Percentiles rank a stretch among this genome's conserved stretches.
Evolutionary conservation across 35 echinoderm and acorn worm genomes (phyloP).

Genomic region (Strongylocentrotus purpuratus): DNA sequence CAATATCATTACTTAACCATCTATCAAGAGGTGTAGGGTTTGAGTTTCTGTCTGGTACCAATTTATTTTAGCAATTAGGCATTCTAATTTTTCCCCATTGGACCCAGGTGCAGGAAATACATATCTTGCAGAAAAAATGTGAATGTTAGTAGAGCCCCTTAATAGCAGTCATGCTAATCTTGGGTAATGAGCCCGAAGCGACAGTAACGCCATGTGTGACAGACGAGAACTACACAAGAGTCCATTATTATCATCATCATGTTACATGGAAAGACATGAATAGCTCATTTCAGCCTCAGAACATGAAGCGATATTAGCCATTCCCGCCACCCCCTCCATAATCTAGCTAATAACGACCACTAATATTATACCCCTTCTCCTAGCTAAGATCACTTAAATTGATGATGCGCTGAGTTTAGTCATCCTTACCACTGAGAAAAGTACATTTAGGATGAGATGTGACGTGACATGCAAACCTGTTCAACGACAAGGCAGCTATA

Average conservation of each 20-base stretch:
- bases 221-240: neutral
- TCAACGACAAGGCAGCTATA: neutral
- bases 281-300: neutral
- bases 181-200: no score
- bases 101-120: no score
- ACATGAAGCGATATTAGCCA: neutral
- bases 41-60: no score
- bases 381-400: neutral
- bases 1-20: no score
- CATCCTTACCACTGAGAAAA: neutral
- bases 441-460: neutral
- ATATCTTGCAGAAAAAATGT: no score
- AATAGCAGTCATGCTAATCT: no score
- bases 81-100: no score
- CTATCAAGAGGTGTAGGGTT: no score
- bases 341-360: neutral
- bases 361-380: neutral
- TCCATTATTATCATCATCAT: neutral
- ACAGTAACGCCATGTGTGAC: neutral
- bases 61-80: no score
- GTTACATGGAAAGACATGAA: neutral
- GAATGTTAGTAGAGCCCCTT: no score
- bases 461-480: neutral
- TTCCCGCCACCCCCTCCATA: neutral
- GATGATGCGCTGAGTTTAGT: neutral